A percentile compares a stretch with the other conserved stretches of the same genome.
These are phyloP conservation scores for Ammodytes marinus DNA, from an alignment of 2,113 vertebrate genomes.

Conservation along the genomic window DNA sequence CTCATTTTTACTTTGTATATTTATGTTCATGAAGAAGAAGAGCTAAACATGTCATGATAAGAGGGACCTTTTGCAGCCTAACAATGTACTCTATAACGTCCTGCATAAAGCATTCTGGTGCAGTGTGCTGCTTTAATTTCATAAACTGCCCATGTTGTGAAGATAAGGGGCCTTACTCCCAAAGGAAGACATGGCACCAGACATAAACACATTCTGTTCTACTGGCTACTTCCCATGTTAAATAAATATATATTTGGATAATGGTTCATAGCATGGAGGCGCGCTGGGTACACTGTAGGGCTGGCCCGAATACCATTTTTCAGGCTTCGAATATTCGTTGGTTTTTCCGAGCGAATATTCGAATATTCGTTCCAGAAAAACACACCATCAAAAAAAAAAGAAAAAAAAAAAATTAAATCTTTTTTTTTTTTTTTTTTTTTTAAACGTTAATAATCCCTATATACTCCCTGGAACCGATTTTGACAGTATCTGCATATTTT, in stretches of 20 bases:
- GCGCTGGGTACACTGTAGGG: background rate
- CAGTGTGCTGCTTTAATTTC: background rate
- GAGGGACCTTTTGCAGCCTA: background rate
- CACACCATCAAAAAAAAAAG: no score
- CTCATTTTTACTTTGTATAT: background rate
- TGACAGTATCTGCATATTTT: no score
- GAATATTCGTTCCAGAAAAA: no score
- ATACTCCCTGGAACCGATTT: no score
- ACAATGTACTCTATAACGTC: background rate
- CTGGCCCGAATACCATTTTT: background rate
- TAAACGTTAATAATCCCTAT: no score
- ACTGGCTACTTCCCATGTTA: background rate
- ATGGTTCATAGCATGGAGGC: background rate
- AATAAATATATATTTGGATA: background rate
- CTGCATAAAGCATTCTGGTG: no score
- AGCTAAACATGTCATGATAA: background rate
- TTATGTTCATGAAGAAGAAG: background rate
- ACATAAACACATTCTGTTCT: conserved; percentile 4
- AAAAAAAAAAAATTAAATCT: no score
- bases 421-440: no score
- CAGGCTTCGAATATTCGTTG: no score
- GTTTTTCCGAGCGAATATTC: no score
- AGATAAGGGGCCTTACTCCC: background rate
- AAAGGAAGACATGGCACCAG: background rate
- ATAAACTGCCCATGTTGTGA: background rate